phyloP scores from a whole-genome alignment of 1,140 invertebrate species.

The Panagrolaimus sp. region DNA sequence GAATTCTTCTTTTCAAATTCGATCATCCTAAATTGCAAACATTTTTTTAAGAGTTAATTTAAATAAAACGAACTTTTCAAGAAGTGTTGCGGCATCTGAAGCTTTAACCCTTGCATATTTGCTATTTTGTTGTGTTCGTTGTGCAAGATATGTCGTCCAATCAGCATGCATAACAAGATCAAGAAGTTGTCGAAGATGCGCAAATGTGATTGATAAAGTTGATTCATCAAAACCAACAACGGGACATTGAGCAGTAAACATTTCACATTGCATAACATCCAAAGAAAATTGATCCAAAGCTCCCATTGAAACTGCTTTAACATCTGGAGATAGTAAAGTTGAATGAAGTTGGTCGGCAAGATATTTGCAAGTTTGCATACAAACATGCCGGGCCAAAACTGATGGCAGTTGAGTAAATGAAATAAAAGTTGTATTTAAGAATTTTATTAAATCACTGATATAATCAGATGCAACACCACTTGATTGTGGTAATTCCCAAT shows the following conservation, averaged over 20 bases:
- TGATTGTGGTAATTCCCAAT: constrained; percentile 84
- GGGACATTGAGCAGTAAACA: constrained; percentile 51
- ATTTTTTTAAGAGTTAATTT: neutral
- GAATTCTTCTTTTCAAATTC: constrained; percentile 87
- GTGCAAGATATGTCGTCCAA: constrained; percentile 94
- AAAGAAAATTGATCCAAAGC: constrained; percentile 92
- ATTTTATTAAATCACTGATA: constrained; percentile 88
- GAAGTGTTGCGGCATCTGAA: constrained; percentile 77
- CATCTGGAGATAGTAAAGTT: constrained; percentile 73
- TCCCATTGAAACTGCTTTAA: constrained; percentile 83
- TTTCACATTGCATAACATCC: constrained; percentile 92
- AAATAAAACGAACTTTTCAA: constrained; percentile 82
- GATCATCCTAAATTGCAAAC: constrained; percentile 70
- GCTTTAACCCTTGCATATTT: constrained; percentile 88
- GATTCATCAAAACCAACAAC: constrained; percentile 55
- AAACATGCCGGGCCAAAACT: constrained; percentile 52
- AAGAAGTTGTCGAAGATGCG: constrained; percentile 80
- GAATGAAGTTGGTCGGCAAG: constrained; percentile 76
- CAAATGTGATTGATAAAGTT: constrained; percentile 77
- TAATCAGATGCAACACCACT: constrained; percentile 85
- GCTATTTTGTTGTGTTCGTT: constrained; percentile 77
- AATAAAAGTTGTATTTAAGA: constrained; percentile 81
- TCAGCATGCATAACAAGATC: constrained; percentile 91
- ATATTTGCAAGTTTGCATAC: constrained; percentile 72
- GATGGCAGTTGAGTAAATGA: constrained; percentile 77